These are phyloP conservation scores for Pelodiscus sinensis DNA, from an alignment of 2,113 vertebrate species.

Conservation along the genomic window DNA sequence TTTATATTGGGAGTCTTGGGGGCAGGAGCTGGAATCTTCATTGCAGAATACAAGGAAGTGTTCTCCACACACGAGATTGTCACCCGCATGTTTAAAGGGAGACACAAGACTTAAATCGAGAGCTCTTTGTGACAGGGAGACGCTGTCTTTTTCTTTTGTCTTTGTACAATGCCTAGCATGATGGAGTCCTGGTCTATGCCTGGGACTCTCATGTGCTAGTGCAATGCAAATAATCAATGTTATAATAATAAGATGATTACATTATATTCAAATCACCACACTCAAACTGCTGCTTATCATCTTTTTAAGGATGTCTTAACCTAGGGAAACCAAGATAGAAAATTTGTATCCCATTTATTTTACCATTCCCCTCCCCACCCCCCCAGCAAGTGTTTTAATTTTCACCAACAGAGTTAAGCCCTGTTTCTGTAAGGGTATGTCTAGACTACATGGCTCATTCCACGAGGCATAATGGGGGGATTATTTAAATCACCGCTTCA, in stretches of 20 bases:
- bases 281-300: not conserved
- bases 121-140: not conserved
- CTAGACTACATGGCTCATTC: too few relatives aligned
- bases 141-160: not conserved
- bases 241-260: not conserved
- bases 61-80: not conserved
- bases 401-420: not conserved
- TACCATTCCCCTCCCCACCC: not conserved
- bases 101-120: not conserved
- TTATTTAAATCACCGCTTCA: too few relatives aligned
- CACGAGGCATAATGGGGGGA: too few relatives aligned
- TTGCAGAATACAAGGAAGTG: not conserved
- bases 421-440: not conserved
- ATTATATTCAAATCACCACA: not conserved
- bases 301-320: not conserved
- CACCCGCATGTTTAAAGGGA: not conserved
- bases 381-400: not conserved
- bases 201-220: fast-evolving
- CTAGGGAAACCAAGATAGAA: not conserved
- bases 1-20: not conserved
- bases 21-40: not conserved
- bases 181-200: not conserved
- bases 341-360: not conserved
- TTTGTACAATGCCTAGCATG: not conserved
- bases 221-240: not conserved